These are phyloP conservation scores for Drosophila nr. fundita DNA, from an alignment of 2,888 invertebrate genomes.

Conservation along the genomic window DNA sequence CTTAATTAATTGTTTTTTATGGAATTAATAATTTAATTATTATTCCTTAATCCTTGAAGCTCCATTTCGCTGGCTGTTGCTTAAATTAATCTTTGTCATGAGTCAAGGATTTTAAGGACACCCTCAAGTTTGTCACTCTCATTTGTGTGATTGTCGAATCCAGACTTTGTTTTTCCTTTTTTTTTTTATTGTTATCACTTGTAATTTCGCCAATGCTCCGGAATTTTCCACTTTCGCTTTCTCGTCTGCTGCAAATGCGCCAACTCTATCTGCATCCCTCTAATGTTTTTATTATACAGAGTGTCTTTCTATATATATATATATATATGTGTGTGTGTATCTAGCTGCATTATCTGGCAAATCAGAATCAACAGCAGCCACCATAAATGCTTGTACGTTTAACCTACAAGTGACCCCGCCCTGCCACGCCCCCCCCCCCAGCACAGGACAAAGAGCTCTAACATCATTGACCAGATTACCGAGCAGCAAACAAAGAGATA, in stretches of 20 bases:
- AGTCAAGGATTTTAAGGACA: constrained; percentile 1
- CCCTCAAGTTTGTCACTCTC: neutral
- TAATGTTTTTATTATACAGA: constrained; percentile 9
- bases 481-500: constrained; percentile 51
- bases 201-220: neutral
- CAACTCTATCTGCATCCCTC: neutral
- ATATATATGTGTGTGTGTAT: neutral
- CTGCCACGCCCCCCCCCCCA: neutral
- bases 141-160: neutral
- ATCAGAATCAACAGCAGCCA: constrained; percentile 46
- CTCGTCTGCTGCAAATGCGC: constrained; percentile 3
- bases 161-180: neutral
- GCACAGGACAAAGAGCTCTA: constrained; percentile 52
- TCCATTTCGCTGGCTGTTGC: neutral
- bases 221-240: constrained; percentile 18
- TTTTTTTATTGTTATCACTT: constrained; percentile 5
- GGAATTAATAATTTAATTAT: neutral
- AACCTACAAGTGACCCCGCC: constrained; percentile 71
- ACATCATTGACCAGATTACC: constrained; percentile 61
- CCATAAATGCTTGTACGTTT: constrained; percentile 57
- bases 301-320: neutral
- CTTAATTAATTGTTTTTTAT: neutral
- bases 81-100: neutral
- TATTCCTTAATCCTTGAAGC: neutral
- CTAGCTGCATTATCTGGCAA: constrained; percentile 33